Evolutionary conservation across 2,113 vertebrate genomes (phyloP).

Genomic region (Corydoras sp.): DNA sequence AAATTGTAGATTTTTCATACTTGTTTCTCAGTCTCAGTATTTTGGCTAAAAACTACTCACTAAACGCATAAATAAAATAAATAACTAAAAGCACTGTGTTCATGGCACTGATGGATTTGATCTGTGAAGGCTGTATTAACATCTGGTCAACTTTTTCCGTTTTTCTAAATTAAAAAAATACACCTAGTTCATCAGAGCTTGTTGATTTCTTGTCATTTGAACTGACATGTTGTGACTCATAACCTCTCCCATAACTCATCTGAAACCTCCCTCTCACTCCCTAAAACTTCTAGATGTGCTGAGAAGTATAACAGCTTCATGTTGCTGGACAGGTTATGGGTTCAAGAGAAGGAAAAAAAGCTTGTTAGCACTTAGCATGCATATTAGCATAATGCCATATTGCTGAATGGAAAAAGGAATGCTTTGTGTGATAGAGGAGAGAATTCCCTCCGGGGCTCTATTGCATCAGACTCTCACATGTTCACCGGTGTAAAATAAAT

Average conservation of each 20-base stretch:
- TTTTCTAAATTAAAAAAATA: too few species aligned
- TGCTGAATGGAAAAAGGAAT: slow-evolving; percentile 7
- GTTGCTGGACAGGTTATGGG: slow-evolving; percentile 26
- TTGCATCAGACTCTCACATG: background rate
- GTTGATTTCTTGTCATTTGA: background rate
- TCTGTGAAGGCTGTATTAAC: too few species aligned
- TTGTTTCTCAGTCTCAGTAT: too few species aligned
- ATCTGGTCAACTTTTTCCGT: too few species aligned
- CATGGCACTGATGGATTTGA: too few species aligned
- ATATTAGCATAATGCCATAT: background rate
- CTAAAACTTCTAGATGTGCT: slow-evolving; percentile 35
- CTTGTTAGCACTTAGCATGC: background rate
- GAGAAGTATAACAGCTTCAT: slow-evolving; percentile 37
- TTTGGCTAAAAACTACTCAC: too few species aligned
- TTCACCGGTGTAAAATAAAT: background rate
- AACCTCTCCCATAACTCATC: background rate
- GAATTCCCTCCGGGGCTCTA: background rate
- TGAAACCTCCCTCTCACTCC: background rate
- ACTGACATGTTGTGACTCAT: background rate
- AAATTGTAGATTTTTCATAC: too few species aligned
- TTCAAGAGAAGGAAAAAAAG: slow-evolving; percentile 20
- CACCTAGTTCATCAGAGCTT: too few species aligned
- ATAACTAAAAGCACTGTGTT: too few species aligned
- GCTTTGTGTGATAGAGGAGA: slow-evolving; percentile 11
- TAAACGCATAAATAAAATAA: too few species aligned